These are phyloP conservation scores for Rafetus swinhoei DNA, from an alignment of 2,113 vertebrate genomes.

Conservation along the genomic window DNA sequence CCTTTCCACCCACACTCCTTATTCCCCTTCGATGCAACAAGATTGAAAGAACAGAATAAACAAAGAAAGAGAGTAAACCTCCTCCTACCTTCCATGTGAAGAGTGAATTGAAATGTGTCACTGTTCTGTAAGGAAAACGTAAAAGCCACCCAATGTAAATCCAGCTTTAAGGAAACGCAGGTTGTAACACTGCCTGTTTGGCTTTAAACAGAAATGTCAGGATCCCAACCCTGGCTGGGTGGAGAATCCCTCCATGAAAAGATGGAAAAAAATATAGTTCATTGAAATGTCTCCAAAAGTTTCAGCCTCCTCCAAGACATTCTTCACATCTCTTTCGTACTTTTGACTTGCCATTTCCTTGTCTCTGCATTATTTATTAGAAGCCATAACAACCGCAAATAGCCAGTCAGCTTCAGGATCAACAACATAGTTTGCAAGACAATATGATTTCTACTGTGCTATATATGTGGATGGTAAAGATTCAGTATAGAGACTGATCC, in stretches of 20 bases:
- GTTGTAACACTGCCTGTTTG: not conserved
- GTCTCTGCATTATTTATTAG: not conserved
- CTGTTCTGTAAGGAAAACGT: not conserved
- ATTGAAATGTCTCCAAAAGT: not conserved
- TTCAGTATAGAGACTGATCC: not conserved
- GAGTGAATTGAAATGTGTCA: fast-evolving
- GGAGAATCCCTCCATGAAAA: slow-evolving; percentile 64
- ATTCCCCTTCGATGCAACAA: not conserved
- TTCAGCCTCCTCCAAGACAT: slow-evolving; percentile 21
- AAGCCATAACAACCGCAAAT: not conserved
- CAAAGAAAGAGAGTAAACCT: not conserved
- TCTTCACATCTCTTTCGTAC: not conserved
- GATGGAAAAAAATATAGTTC: not conserved
- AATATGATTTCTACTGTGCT: fast-evolving
- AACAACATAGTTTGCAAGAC: fast-evolving
- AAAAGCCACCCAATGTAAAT: not conserved
- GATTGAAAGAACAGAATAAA: not conserved
- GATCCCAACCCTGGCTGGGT: slow-evolving; percentile 72
- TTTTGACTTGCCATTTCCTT: not conserved
- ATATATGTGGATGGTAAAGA: not conserved
- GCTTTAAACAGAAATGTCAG: slow-evolving; percentile 45
- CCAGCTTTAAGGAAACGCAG: not conserved
- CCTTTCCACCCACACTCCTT: fast-evolving
- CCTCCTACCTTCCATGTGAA: slow-evolving; percentile 62
- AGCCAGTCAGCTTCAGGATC: not conserved